Base-by-base conservation (phyloP, 2,888 invertebrate species). In the Griposia aprilina region DNA sequence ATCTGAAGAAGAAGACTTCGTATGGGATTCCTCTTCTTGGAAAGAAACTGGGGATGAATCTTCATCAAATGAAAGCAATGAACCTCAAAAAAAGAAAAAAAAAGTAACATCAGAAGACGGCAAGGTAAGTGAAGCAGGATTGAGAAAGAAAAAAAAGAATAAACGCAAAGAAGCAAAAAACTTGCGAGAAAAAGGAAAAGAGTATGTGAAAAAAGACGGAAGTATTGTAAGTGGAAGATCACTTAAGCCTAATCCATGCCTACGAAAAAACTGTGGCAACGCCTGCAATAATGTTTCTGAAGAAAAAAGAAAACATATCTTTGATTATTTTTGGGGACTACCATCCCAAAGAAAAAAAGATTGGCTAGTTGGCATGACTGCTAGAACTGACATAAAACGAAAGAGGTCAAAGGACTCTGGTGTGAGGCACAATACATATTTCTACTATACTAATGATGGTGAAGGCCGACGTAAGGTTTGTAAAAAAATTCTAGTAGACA, bases 371-470 rank as follows among this genome's bases (percentile, higher is more conserved):
- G 76, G 66, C 48, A 30, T 8, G 0, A 52, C 68, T 68, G 52
- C 67, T 13, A 68, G 5, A 68, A 68, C 68, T 23, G 68, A 68
- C 52, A 68, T 68, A 52, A 69, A 55, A 69, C 23, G 68, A 10
- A 76, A 52, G 30, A 69, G 71, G 48, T 50, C 71, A n/a, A 77
- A 71, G 50, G 60, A 70, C 30, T 62, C 62, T 57, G 50, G 50
- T 52, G 45, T n/a, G 10, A 72, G 75, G 48, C 2, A 60, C 48
- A 72, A 67, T 63, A 72, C 81, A 36, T 81, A 50, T 72, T 11
- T 70, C 8, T 83, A 81, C 55, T 81, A 60, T 63, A 81, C 79
- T 36, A 81, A 83, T 63, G 81, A 84, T 59, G 79, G 81, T 11
- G 75, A 84, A 67, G 81, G 75, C 15, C 76, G 77, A 20, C 66